phyloP scores from a whole-genome alignment of 2,888 invertebrate genomes.

The Cosmopolites sordidus region DNA sequence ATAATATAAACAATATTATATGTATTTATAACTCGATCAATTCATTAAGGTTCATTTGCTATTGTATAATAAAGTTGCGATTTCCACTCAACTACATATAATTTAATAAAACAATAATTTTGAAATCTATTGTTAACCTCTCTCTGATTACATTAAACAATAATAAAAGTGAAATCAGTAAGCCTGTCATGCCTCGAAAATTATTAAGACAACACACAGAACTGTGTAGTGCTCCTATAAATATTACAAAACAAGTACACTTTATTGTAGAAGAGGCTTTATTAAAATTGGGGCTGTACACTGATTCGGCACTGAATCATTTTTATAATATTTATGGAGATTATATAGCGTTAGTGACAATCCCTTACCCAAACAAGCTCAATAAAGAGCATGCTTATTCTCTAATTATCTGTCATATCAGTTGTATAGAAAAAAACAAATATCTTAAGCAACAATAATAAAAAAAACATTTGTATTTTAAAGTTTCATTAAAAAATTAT shows the following conservation, averaged over 20 bases:
- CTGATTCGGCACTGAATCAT: too few relatives aligned
- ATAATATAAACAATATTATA: too few relatives aligned
- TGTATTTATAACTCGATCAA: too few relatives aligned
- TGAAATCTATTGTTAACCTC: slow-evolving; percentile 5
- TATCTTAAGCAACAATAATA: background rate
- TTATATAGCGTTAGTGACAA: slow-evolving; percentile 4
- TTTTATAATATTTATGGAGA: slow-evolving; percentile 1
- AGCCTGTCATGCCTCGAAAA: slow-evolving; percentile 9
- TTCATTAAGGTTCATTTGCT: too few relatives aligned
- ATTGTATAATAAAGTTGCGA: too few relatives aligned
- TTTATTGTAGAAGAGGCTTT: too few relatives aligned
- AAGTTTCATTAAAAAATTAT: background rate
- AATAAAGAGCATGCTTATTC: slow-evolving; percentile 1
- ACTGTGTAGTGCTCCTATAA: slow-evolving; percentile 1
- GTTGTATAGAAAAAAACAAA: background rate
- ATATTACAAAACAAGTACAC: background rate
- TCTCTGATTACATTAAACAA: background rate
- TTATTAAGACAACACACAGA: slow-evolving; percentile 1
- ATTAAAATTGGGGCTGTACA: too few relatives aligned
- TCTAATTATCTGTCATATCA: background rate
- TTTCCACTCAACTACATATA: too few relatives aligned
- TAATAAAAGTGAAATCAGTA: slow-evolving; percentile 1
- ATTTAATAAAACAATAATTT: too few relatives aligned
- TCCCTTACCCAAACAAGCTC: slow-evolving; percentile 5
- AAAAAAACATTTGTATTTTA: background rate